phyloP scores from a whole-genome alignment of 2,113 vertebrate genomes.

The Rhea pennata region DNA sequence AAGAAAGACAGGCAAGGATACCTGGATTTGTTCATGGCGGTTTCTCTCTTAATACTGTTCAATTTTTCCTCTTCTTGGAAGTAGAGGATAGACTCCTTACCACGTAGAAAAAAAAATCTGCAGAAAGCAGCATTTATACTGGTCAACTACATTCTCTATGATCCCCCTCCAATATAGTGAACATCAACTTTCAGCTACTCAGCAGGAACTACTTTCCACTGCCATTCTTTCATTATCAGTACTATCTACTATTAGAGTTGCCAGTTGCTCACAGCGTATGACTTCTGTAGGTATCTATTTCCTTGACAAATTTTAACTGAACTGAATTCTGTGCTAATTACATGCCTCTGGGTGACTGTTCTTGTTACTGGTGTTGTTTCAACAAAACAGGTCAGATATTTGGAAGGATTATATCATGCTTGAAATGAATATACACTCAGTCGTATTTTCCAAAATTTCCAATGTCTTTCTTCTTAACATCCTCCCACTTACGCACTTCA shows the following conservation, averaged over 20 bases:
- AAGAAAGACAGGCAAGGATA: neutral
- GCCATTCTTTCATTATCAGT: neutral
- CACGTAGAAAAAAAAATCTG: neutral
- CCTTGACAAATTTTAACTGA: conserved; percentile 30
- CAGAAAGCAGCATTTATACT: neutral
- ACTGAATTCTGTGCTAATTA: conserved; percentile 43
- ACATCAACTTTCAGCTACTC: neutral
- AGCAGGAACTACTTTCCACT: neutral
- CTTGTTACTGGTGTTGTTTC: neutral
- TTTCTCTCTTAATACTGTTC: neutral
- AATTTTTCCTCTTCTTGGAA: neutral
- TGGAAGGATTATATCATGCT: neutral
- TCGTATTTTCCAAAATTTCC: neutral
- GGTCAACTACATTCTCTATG: neutral
- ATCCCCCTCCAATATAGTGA: neutral
- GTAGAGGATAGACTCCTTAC: neutral
- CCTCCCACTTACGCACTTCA: neutral
- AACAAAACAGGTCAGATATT: neutral
- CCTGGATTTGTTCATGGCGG: neutral
- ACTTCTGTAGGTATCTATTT: neutral
- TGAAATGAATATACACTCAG: neutral
- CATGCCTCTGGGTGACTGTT: neutral
- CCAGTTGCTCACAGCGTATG: neutral
- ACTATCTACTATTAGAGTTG: neutral
- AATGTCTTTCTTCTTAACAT: neutral